Evolutionary conservation across 2,797 vertebrate genomes (phyloP).

Genomic region (Anabacerthia variegaticeps): DNA sequence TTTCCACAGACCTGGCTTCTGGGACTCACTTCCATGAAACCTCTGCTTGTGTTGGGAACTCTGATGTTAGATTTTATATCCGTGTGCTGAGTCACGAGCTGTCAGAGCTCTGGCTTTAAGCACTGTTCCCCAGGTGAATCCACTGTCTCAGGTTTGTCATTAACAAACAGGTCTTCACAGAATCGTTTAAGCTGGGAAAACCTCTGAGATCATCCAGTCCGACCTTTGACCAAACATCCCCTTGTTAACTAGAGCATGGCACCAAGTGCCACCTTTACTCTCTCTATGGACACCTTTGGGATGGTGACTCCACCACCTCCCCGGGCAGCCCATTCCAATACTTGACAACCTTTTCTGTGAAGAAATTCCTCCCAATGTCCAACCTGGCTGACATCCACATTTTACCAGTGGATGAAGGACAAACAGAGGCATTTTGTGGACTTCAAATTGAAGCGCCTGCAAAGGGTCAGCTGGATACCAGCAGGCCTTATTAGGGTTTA

Average conservation of each 20-base stretch:
- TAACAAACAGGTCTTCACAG: neutral
- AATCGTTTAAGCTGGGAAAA: neutral
- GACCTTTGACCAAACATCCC: no score
- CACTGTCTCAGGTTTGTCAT: neutral
- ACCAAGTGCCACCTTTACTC: neutral
- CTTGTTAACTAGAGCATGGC: neutral
- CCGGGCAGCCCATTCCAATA: neutral
- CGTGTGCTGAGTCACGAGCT: fast-evolving
- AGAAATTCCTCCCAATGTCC: neutral
- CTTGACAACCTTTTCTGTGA: neutral
- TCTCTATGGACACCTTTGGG: neutral
- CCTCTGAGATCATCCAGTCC: neutral
- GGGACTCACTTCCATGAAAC: neutral
- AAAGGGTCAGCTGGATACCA: neutral
- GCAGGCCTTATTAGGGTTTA: neutral
- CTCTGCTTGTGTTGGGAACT: neutral
- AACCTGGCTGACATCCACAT: neutral
- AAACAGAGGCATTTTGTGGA: neutral
- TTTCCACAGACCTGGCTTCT: neutral
- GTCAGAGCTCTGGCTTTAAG: neutral
- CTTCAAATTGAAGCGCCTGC: neutral
- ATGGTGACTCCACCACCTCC: neutral
- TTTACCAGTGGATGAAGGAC: neutral
- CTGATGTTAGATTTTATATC: neutral
- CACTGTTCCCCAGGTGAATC: no score